Conservation (phyloP, 2,113 vertebrate genomes). For the Psittacus erithacus region DNA sequence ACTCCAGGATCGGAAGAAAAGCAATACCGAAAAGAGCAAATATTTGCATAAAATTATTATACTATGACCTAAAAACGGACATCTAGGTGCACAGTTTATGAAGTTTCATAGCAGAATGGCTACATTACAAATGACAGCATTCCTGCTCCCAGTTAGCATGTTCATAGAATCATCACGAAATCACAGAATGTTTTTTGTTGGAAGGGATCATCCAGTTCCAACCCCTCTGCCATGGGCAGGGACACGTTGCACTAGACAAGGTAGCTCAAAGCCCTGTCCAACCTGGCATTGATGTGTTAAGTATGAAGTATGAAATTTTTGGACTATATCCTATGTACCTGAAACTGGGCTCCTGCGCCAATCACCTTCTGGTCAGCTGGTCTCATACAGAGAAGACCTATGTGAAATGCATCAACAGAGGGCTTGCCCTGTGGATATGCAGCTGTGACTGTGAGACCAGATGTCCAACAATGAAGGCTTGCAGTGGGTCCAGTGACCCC, state of each 20-base stretch:
- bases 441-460: not conserved
- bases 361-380: not conserved
- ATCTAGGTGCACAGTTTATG: not conserved
- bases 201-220: not conserved
- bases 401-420: not conserved
- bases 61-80: not conserved
- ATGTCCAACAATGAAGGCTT: accelerated
- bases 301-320: not conserved
- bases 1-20: not conserved
- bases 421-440: not conserved
- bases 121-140: not conserved
- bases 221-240: not conserved
- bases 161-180: not conserved
- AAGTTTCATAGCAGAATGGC: accelerated
- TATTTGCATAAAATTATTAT: not conserved
- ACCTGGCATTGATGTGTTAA: not conserved
- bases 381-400: not conserved
- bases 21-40: not conserved
- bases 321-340: not conserved
- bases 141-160: not conserved
- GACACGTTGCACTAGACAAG: not conserved
- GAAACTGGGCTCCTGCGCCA: not conserved
- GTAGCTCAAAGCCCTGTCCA: not conserved
- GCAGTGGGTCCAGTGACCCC: not conserved
- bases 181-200: not conserved